These are phyloP conservation scores for Haemorhous mexicanus DNA, from an alignment of 2,113 vertebrate species.

Conservation along the genomic window DNA sequence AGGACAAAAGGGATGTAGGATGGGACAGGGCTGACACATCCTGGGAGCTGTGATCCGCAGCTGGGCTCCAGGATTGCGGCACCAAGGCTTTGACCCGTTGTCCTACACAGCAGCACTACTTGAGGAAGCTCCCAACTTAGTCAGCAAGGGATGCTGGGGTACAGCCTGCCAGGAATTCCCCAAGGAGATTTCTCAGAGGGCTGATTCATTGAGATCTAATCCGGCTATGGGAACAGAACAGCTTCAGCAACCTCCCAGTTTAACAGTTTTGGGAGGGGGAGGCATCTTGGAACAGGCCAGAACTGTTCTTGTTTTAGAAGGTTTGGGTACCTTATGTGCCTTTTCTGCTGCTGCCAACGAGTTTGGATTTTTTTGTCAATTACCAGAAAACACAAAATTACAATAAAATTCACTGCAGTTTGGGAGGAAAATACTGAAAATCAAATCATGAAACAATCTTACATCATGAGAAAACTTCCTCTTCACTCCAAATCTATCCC, in stretches of 20 bases:
- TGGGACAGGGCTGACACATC: neutral
- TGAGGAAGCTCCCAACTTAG: neutral
- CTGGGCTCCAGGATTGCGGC: neutral
- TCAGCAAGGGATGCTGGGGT: neutral
- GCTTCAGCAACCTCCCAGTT: neutral
- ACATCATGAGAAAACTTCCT: neutral
- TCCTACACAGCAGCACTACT: neutral
- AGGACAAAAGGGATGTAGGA: neutral
- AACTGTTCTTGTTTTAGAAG: neutral
- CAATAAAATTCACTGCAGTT: neutral
- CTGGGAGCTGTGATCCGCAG: accelerated
- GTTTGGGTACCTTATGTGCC: neutral
- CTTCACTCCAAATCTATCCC: neutral
- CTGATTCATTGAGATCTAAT: constrained; percentile 29
- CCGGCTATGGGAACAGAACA: neutral
- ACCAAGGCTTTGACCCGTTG: neutral
- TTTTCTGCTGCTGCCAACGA: neutral
- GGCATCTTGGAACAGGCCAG: neutral
- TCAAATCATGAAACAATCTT: neutral
- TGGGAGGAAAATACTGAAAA: neutral
- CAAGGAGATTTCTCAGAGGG: neutral
- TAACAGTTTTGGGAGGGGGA: neutral
- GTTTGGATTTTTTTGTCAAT: neutral
- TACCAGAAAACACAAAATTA: neutral
- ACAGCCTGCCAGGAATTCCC: constrained; percentile 23